A percentile compares a stretch with the other conserved stretches of the same genome.
phyloP scores from a whole-genome alignment of 2,113 vertebrate species.

The Oryzias melastigma region DNA sequence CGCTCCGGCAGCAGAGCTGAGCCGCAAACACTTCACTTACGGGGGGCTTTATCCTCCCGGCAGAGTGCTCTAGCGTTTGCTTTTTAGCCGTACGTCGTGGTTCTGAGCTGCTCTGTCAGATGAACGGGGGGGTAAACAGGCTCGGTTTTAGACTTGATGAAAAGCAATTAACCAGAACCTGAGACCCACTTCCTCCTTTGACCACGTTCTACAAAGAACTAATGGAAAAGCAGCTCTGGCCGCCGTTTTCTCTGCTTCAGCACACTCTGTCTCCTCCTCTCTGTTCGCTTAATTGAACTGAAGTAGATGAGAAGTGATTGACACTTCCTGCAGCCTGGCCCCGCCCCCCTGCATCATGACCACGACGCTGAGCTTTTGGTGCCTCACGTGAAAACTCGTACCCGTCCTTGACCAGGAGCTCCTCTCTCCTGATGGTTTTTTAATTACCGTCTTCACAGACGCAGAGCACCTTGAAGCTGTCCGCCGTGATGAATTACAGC shows the following conservation, averaged over 20 bases:
- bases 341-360: neutral
- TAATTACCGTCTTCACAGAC: slow-evolving; percentile 15
- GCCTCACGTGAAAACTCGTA: slow-evolving; percentile 2
- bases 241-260: slow-evolving; percentile 11
- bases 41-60: neutral
- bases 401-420: neutral
- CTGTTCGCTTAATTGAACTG: slow-evolving; percentile 37
- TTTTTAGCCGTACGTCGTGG: neutral
- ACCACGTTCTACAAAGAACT: slow-evolving; percentile 14
- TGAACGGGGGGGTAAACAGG: slow-evolving; percentile 18
- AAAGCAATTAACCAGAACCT: slow-evolving; percentile 40
- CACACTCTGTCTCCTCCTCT: slow-evolving; percentile 34
- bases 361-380: slow-evolving; percentile 20
- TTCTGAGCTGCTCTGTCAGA: slow-evolving; percentile 12
- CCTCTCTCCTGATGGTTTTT: slow-evolving; percentile 3
- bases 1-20: neutral
- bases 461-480: slow-evolving; percentile 5
- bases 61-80: neutral
- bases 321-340: neutral
- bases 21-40: neutral
- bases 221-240: slow-evolving; percentile 10
- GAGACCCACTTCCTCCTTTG: slow-evolving; percentile 12
- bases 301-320: slow-evolving; percentile 20
- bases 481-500: slow-evolving; percentile 7
- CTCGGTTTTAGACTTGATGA: slow-evolving; percentile 22